Percentiles rank a stretch among this genome's conserved stretches.
These are phyloP conservation scores for Drosophila borborema DNA, from an alignment of 2,888 invertebrate genomes.

Conservation along the genomic window DNA sequence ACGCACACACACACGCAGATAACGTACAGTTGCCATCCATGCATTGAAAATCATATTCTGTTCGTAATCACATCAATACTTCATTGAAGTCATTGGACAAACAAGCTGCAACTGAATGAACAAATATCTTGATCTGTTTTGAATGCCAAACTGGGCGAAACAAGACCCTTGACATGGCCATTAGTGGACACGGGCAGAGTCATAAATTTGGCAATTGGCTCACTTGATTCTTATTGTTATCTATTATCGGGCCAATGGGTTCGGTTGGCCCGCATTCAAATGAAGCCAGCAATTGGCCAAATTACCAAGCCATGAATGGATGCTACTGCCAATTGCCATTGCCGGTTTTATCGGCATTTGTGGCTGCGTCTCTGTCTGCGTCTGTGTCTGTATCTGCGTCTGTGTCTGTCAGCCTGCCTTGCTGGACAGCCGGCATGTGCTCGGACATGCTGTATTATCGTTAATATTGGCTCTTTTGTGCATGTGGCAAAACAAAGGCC, in stretches of 20 bases:
- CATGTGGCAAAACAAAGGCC: slow-evolving; percentile 38
- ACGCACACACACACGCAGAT: not conserved
- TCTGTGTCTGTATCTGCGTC: too few relatives aligned
- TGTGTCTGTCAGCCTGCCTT: not conserved
- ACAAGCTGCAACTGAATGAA: not conserved
- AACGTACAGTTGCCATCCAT: too few relatives aligned
- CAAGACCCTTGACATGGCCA: slow-evolving; percentile 27
- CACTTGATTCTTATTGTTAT: slow-evolving; percentile 31
- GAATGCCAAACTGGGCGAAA: slow-evolving; percentile 25
- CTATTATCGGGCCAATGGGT: slow-evolving; percentile 33
- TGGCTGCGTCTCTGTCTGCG: not conserved
- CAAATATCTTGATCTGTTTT: slow-evolving; percentile 17
- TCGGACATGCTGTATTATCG: slow-evolving; percentile 21
- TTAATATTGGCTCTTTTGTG: slow-evolving; percentile 34
- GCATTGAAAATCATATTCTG: not conserved
- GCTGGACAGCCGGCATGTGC: slow-evolving; percentile 14
- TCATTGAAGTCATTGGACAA: slow-evolving; percentile 1
- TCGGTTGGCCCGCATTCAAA: slow-evolving; percentile 45
- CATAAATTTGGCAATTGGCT: slow-evolving; percentile 19
- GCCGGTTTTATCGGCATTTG: slow-evolving; percentile 19
- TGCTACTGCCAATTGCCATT: slow-evolving; percentile 32
- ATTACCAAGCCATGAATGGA: slow-evolving; percentile 17
- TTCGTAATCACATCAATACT: not conserved
- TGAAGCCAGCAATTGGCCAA: slow-evolving; percentile 19
- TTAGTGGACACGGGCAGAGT: slow-evolving; percentile 14